These are phyloP conservation scores for Onychostruthus taczanowskii DNA, from an alignment of 2,113 vertebrate species.

Conservation along the genomic window DNA sequence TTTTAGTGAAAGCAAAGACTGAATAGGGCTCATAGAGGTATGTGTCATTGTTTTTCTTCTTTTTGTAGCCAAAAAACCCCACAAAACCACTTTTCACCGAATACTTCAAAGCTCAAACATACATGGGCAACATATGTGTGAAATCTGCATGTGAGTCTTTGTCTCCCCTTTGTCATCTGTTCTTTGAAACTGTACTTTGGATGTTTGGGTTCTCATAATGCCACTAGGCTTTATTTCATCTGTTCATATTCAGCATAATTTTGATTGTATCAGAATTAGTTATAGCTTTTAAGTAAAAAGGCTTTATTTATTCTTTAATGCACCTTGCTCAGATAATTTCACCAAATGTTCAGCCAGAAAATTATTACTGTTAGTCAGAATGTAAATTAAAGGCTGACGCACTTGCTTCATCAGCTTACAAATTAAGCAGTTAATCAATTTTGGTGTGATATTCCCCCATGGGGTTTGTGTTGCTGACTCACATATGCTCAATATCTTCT, in stretches of 20 bases:
- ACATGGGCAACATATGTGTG: not conserved
- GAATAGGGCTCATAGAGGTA: not conserved
- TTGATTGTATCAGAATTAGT: conserved; percentile 9
- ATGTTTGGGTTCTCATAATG: not conserved
- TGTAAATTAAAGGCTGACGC: conserved; percentile 36
- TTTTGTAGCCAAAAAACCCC: not conserved
- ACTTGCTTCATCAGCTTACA: conserved; percentile 37
- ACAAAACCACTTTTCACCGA: not conserved
- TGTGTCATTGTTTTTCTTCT: not conserved
- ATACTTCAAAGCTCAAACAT: not conserved
- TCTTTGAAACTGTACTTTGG: not conserved
- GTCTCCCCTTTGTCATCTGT: not conserved
- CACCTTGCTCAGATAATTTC: conserved; percentile 45
- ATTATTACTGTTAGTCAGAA: conserved; percentile 49
- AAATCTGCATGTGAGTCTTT: not conserved
- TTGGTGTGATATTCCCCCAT: conserved; percentile 6
- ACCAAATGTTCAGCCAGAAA: conserved; percentile 32
- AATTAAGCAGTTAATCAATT: conserved; percentile 48
- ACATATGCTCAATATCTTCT: conserved; percentile 30
- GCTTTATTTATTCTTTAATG: conserved; percentile 24
- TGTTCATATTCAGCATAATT: conserved; percentile 10
- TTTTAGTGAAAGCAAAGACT: not conserved
- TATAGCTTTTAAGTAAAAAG: conserved; percentile 43
- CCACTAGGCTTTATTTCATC: not conserved
- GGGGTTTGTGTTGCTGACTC: conserved; percentile 41